phyloP scores from a whole-genome alignment of 2,797 vertebrate genomes.

The Rhinoraja longicauda region DNA sequence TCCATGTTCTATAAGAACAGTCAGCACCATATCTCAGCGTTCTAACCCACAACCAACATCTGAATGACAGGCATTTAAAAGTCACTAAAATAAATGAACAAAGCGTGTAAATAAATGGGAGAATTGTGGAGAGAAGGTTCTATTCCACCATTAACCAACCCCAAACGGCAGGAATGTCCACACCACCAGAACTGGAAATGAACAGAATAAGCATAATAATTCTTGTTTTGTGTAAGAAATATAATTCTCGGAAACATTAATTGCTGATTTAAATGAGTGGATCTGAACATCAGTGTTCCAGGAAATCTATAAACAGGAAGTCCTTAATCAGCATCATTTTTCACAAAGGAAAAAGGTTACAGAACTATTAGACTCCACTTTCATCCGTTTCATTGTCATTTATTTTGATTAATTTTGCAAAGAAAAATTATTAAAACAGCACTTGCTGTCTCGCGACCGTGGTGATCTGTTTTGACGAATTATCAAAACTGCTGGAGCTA shows the following conservation, averaged over 20 bases:
- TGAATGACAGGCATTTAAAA: not conserved
- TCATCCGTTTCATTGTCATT: not conserved
- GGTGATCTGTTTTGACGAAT: conserved; percentile 4
- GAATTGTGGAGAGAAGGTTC: not conserved
- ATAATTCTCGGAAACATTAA: not conserved
- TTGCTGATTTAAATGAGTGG: not conserved
- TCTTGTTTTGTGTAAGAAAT: not conserved
- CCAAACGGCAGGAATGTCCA: not conserved
- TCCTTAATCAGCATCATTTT: not conserved
- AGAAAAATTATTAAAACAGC: not conserved
- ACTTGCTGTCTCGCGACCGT: not conserved
- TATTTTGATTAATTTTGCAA: not conserved
- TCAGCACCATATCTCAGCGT: too few species aligned
- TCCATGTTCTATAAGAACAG: too few species aligned
- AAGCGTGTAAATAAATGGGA: not conserved
- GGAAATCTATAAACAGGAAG: not conserved
- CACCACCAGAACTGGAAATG: not conserved
- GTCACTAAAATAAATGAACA: too few species aligned
- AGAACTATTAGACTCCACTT: not conserved
- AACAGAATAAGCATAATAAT: not conserved
- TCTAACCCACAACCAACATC: not conserved
- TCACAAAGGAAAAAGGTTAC: not conserved
- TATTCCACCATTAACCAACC: not conserved
- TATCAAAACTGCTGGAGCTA: not conserved
- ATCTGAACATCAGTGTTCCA: not conserved